Percentiles rank a stretch among this genome's conserved stretches.
phyloP scores from a whole-genome alignment of 2,113 vertebrate species.

The Carlito syrichta region DNA sequence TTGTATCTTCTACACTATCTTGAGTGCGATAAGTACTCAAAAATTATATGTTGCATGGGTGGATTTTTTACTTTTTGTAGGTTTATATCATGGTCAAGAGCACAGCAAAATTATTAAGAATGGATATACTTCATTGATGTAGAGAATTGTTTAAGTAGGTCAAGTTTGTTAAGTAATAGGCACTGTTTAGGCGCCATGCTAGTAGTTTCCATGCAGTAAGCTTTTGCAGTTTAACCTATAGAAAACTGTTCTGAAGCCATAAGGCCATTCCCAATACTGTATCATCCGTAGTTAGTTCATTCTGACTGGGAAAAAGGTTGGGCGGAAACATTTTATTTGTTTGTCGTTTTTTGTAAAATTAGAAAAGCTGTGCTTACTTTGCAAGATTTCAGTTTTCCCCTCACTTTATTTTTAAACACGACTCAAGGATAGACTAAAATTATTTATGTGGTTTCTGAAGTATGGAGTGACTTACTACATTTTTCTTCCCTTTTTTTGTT shows the following conservation, averaged over 20 bases:
- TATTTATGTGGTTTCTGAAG: neutral
- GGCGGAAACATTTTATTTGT: neutral
- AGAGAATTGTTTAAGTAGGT: neutral
- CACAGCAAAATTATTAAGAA: neutral
- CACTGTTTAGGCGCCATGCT: neutral
- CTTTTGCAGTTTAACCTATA: neutral
- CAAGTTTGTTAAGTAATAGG: neutral
- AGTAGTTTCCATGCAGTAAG: neutral
- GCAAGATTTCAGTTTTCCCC: neutral
- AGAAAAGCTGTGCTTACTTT: neutral
- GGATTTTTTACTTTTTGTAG: neutral
- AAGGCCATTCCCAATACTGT: neutral
- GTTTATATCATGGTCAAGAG: neutral
- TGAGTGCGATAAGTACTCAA: neutral
- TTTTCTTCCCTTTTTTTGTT: neutral
- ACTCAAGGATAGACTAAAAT: conserved; percentile 7
- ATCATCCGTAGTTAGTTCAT: neutral
- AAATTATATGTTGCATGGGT: neutral
- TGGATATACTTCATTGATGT: neutral
- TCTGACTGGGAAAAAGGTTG: neutral
- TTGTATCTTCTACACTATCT: neutral
- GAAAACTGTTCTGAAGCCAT: neutral
- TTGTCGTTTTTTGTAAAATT: neutral
- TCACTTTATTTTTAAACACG: conserved; percentile 48
- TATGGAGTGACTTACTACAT: neutral